Percentiles rank a stretch among this genome's conserved stretches.
These are phyloP conservation scores for Dasyurus viverrinus DNA, from an alignment of 2,113 vertebrate species.

Conservation along the genomic window DNA sequence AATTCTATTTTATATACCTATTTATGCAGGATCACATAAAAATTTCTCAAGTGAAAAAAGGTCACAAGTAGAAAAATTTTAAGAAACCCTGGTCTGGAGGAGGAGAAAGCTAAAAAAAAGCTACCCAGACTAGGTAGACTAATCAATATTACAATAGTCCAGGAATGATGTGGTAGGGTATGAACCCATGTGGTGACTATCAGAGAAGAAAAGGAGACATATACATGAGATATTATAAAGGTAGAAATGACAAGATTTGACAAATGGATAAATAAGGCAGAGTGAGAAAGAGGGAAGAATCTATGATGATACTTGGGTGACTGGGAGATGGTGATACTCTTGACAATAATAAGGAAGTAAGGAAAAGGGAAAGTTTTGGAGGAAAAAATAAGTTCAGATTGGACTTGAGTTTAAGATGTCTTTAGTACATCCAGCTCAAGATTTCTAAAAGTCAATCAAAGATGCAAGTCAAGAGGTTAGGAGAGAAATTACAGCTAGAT, in stretches of 20 bases:
- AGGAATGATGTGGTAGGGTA: neutral
- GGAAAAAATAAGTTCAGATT: neutral
- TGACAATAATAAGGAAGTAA: neutral
- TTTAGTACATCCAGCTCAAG: too few species aligned
- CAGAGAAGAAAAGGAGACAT: neutral
- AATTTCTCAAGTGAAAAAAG: too few species aligned
- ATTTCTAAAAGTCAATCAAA: too few species aligned
- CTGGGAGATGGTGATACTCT: neutral
- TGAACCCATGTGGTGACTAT: neutral
- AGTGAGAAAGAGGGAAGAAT: neutral
- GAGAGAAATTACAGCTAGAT: too few species aligned
- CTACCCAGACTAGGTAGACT: neutral
- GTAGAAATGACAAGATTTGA: neutral
- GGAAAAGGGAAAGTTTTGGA: neutral
- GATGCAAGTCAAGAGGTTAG: too few species aligned
- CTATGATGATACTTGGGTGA: neutral
- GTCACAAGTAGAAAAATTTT: too few species aligned
- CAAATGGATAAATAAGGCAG: neutral
- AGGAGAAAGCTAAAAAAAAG: neutral
- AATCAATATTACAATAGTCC: neutral
- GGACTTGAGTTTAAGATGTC: too few species aligned
- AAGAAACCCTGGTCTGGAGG: neutral
- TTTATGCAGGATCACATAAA: too few species aligned
- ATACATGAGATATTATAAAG: neutral
- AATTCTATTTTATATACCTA: too few species aligned